Evolutionary conservation across 2,113 vertebrate species (phyloP), one percentile per base, ranked within the genome.

Genomic region (Asarcornis scutulata): DNA sequence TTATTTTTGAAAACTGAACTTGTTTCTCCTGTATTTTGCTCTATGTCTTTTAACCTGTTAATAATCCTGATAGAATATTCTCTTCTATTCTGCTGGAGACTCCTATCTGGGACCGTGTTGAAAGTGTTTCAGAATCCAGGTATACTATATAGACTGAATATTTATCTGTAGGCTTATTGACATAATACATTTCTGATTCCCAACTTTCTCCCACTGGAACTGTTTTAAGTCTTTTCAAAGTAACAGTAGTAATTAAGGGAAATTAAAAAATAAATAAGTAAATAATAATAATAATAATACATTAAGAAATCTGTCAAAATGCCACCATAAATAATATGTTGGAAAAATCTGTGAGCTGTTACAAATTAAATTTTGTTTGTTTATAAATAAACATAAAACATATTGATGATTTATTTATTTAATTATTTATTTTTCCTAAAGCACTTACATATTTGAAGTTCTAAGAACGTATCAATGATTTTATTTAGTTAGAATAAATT

Each of bases 51-150:
- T 21, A 69, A 56, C 29, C 22, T 58, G 14, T 69, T 58, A 69
- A 71, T 21, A 58, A 50, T 71, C 12, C 31, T 36, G 11, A 69
- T 36, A 60, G 15, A 79, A 31, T 31, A 40, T 63, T 81, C 13
- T 5, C 3, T 48, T 32, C 40, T 69, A 7, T 63, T 86, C 9
- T 31, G 68, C 4, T 69, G 16, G 25, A 36, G 20, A 40, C 29
- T 38, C n/a, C 11, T 60, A 56, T 8, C 0, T 2, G 11, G 21
- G 14, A 62, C 6, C 34, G 4, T 20, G 6, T 17, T 20, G 12
- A 87, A 69, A 44, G 7, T 52, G 55, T 42, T 48, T 63, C 26
- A 64, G 13, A 91, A 76, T 50, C 8, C 48, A 58, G 22, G 3
- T 75, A 44, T n/a, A 8, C 44, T 26, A 26, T 32, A 69, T 56